Evolutionary conservation across 2,797 vertebrate genomes (phyloP).

Genomic region (Gymnoscopelus microlampas): DNA sequence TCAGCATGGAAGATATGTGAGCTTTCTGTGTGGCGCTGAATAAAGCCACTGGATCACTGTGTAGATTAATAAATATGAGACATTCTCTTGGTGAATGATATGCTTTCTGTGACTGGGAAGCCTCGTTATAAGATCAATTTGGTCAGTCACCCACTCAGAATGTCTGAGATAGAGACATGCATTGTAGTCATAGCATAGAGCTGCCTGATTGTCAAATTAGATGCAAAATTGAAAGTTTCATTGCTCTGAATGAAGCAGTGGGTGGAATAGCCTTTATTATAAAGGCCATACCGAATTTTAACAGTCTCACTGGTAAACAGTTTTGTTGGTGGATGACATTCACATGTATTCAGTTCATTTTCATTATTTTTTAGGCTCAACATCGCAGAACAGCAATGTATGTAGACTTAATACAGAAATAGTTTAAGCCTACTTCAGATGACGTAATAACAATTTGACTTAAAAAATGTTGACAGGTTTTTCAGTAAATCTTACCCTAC

Average conservation of each 20-base stretch:
- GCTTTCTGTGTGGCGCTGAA: too few relatives aligned
- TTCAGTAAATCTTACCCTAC: too few relatives aligned
- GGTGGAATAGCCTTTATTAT: not conserved
- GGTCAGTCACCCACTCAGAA: too few relatives aligned
- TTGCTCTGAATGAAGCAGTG: not conserved
- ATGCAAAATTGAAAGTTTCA: constrained; percentile 12
- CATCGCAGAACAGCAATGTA: too few relatives aligned
- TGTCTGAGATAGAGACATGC: too few relatives aligned
- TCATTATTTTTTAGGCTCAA: not conserved
- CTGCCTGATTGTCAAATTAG: constrained; percentile 8
- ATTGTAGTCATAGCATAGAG: not conserved
- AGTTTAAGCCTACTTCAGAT: too few relatives aligned
- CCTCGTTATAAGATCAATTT: too few relatives aligned
- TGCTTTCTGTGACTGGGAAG: not conserved
- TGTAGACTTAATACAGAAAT: too few relatives aligned
- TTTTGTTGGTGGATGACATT: not conserved
- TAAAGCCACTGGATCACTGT: too few relatives aligned
- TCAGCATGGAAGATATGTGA: not conserved
- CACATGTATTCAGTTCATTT: not conserved
- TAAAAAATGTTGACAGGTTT: too few relatives aligned
- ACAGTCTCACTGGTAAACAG: not conserved
- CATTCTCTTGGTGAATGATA: not conserved
- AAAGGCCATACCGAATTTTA: not conserved
- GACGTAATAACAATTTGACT: too few relatives aligned
- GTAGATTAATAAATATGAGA: not conserved